Conservation (phyloP, 1,140 invertebrate species). For the Euschistus heros region DNA sequence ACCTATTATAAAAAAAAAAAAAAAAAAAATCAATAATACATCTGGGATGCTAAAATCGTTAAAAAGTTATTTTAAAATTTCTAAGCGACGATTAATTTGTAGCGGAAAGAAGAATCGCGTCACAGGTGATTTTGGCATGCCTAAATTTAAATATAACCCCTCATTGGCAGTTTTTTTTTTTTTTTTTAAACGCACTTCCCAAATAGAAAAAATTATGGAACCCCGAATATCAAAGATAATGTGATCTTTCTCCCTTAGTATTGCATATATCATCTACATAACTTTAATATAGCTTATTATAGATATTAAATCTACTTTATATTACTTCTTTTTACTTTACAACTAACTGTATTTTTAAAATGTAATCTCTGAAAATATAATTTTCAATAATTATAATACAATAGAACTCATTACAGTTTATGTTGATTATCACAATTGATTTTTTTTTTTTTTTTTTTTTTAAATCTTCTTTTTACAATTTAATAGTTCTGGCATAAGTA, state of each 20-base stretch:
- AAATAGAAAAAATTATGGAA: neutral
- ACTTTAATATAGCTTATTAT: neutral
- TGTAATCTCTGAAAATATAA: conserved; percentile 9
- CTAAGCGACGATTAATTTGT: too few species aligned
- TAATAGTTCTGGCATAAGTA: too few species aligned
- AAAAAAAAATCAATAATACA: too few species aligned
- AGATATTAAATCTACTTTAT: conserved; percentile 4
- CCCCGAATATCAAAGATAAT: conserved; percentile 8
- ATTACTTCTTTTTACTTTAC: neutral
- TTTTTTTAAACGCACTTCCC: conserved; percentile 1
- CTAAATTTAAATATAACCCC: neutral
- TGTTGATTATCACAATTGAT: conserved; percentile 22
- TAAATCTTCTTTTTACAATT: neutral
- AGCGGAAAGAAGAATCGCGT: neutral
- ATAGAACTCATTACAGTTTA: conserved; percentile 15
- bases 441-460: conserved; percentile 8
- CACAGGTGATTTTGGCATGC: conserved; percentile 4
- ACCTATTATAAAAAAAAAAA: too few species aligned
- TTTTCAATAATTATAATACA: conserved; percentile 11
- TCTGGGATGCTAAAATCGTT: too few species aligned
- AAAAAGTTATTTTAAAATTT: too few species aligned
- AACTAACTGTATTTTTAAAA: conserved; percentile 6
- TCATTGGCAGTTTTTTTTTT: neutral
- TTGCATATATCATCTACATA: too few species aligned
- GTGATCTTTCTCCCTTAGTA: neutral